Conservation (phyloP, 2,888 invertebrate species). For the Acanthosepion lycidas region DNA sequence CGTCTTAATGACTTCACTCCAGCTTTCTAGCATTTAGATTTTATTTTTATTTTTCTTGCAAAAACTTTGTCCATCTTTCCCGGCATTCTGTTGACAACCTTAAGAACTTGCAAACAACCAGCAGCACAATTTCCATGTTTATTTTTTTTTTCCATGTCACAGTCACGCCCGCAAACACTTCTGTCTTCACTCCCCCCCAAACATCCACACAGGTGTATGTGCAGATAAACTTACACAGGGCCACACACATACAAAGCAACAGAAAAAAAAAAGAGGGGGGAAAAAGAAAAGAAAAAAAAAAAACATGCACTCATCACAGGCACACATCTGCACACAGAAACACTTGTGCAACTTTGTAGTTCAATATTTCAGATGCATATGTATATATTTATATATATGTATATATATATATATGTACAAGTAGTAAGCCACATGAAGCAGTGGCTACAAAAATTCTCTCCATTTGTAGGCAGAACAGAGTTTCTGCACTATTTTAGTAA, state of each 20-base stretch:
- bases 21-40: no score
- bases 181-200: background rate
- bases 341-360: no score
- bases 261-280: background rate
- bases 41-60: no score
- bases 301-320: background rate
- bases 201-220: background rate
- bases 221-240: background rate
- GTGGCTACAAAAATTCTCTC: background rate
- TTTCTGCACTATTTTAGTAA: background rate
- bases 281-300: background rate
- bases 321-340: no score
- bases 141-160: slow-evolving; percentile 36
- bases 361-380: background rate
- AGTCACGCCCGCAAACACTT: background rate
- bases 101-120: background rate
- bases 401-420: slow-evolving; percentile 23
- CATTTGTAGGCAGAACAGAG: no score
- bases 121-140: slow-evolving; percentile 25
- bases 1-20: no score
- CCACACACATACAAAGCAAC: background rate
- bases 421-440: background rate
- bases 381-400: slow-evolving; percentile 8
- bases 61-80: no score
- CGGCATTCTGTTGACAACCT: no score